Base-by-base conservation (phyloP, 2,888 invertebrate genomes). In the Erynnis tages region DNA sequence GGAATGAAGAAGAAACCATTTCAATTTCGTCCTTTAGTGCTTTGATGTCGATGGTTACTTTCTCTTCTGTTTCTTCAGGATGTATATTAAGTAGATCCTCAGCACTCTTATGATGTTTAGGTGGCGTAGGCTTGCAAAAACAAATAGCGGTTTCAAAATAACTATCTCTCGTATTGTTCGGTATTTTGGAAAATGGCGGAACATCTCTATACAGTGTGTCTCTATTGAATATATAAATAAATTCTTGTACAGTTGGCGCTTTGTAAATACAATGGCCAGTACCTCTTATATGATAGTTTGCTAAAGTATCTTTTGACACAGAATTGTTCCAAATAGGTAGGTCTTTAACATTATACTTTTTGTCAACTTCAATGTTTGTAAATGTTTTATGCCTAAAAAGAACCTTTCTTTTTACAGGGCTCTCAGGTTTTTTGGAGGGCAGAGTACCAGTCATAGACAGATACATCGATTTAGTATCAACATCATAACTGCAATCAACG, bases 91-190 rank as follows among this genome's bases (percentile, higher is more conserved):
- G 67, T 54, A 90, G 71, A 65, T 89, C 89, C 66, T 89, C 89
- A 19, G 87, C 87, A 61, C 87, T 90, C 40, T 69, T 82, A 52
- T 88, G 87, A 60, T 80, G 76, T 59, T 88, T 88, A 4, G 77
- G 74, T 13, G 80, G 79, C 58, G 63, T 72, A 1, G 83, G 82
- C 57, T 76, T 82, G 70, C 90, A 90, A 62, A 90, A 90, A 57
- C 90, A 90, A 55, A 90, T 85, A 8, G 84, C 84, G n/a, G 86
- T 85, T 73, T 90, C 89, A 61, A 71, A 85, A 63, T 82, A 82
- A 61, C 84, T 84, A 49, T 85, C 79, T 55, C 82, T 73, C 60
- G 75, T 81, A 57, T 61, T 49, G 43, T 76, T 77, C 4, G 76
- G 69, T 4, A 78, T 62, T 68, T 80, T 82, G 7, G 67, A 69